phyloP scores from a whole-genome alignment of 30 jellyfish, hydroid and myxozoan genomes.

The Hydra vulgaris region DNA sequence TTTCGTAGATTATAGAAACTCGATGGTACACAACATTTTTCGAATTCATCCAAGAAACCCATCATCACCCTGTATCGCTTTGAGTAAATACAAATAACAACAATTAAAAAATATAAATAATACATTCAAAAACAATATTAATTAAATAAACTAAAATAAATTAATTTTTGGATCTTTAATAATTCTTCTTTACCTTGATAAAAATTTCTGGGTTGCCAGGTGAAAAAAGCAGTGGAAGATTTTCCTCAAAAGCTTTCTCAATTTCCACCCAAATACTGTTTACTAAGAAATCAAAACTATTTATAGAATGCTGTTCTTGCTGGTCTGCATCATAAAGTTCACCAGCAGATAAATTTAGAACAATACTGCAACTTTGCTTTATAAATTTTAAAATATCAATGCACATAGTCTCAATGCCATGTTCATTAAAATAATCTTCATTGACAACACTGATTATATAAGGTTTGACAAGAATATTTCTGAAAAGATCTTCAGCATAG shows the following conservation, averaged over 20 bases:
- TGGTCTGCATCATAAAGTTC: neutral
- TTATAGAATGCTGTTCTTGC: slow-evolving; percentile 40
- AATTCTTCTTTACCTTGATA: slow-evolving; percentile 37
- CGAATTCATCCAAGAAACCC: slow-evolving; percentile 60
- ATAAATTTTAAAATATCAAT: slow-evolving; percentile 34
- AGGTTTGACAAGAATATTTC: slow-evolving; percentile 59
- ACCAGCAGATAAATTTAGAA: slow-evolving; percentile 53
- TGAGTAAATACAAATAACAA: neutral
- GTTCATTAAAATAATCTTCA: slow-evolving; percentile 31
- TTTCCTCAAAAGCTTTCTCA: slow-evolving; percentile 53
- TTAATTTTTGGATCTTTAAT: neutral
- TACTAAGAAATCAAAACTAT: slow-evolving; percentile 73
- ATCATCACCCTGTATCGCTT: slow-evolving; percentile 63
- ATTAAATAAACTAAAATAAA: neutral
- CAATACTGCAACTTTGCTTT: slow-evolving; percentile 36
- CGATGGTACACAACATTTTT: slow-evolving; percentile 43
- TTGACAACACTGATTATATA: slow-evolving; percentile 29
- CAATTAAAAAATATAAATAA: neutral
- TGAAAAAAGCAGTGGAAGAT: slow-evolving; percentile 63
- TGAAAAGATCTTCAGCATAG: slow-evolving; percentile 81
- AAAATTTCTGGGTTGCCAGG: slow-evolving; percentile 92
- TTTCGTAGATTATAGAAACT: slow-evolving; percentile 47
- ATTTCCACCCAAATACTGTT: slow-evolving; percentile 83
- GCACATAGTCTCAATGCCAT: slow-evolving; percentile 48
- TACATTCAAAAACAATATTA: neutral